Conservation (phyloP, 2,888 invertebrate genomes). For the Limenitis camilla region DNA sequence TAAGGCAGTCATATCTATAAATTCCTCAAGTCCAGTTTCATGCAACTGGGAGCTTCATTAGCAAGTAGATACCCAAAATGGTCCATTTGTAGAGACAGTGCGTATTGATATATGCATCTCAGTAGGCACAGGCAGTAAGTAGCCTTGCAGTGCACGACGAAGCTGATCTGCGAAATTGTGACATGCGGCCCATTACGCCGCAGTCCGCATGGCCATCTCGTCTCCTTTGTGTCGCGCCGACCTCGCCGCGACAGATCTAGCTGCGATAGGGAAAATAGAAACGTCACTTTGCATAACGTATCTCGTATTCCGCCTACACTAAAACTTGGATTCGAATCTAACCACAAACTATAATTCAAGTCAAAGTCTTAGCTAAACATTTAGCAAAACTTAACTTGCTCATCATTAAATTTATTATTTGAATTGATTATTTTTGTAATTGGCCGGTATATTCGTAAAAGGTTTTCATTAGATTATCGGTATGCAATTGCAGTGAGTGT, state of each 20-base stretch:
- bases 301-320: constrained; percentile 48
- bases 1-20: constrained; percentile 58
- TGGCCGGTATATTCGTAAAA: constrained; percentile 37
- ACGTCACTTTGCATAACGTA: constrained; percentile 66
- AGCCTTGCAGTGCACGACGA: constrained; percentile 47
- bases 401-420: constrained; percentile 12
- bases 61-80: constrained; percentile 71
- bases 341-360: constrained; percentile 25
- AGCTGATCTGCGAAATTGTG: constrained; percentile 54
- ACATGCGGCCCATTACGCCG: constrained; percentile 65
- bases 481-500: constrained; percentile 56
- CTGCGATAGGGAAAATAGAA: constrained; percentile 68
- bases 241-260: constrained; percentile 66
- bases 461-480: constrained; percentile 60
- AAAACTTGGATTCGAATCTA: constrained; percentile 23
- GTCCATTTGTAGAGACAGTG: constrained; percentile 67
- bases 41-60: constrained; percentile 63
- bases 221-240: constrained; percentile 66
- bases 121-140: constrained; percentile 38
- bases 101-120: constrained; percentile 65
- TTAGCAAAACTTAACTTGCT: constrained; percentile 16
- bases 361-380: constrained; percentile 21
- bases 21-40: constrained; percentile 57
- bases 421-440: constrained; percentile 29
- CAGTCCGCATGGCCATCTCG: constrained; percentile 63